Base-by-base conservation (phyloP, 2,797 vertebrate genomes). In the Xyrichtys novacula region DNA sequence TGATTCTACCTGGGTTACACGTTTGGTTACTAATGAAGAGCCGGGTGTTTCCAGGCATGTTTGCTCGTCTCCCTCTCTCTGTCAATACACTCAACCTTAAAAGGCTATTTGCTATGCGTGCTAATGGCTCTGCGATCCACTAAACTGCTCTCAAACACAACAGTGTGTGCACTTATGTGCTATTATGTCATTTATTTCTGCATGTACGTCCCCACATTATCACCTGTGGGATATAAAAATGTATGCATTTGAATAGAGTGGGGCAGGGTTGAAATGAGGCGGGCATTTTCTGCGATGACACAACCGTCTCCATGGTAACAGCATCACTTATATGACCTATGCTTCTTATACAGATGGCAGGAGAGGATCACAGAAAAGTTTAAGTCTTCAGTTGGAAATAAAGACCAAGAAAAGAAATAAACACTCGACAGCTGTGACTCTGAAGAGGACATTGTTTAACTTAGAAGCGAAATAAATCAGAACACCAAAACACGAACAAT, bases 61-160 rank as follows among this genome's bases (percentile, higher is more conserved):
- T 91, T 90, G 89, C 78, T 80, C 73, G 75, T 79, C 84, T 83
- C 62, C 54, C 69, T 70, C 65, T 50, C 76, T 88, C 85, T 89
- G 89, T 92, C 81, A 93, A 92, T 93, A 93, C 88, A 92, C 91
- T 92, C 90, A 91, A 85, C 86, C 87, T 90, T 92, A 91, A 92
- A 92, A 91, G 91, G 85, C 86, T 80, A 90, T 93, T 94, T 91
- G 67, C 85, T 9, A 42, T 32, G 66, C 7, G 1, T 55, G 59
- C 84, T 93, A 94, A 94, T 94, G 91, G 92, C 81, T 82, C 83
- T 65, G 55, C 70, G 59, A 85, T 83, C 76, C 76, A 57, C 49
- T 15, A 85, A 88, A 85, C 80, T 20, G 60, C 88, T 70, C 81
- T 85, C 71, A 58, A 71, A 78, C 68, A 62, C 71, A 71, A 57